phyloP scores from a whole-genome alignment of 2,888 invertebrate genomes.

The Drosophila melanocephala region DNA sequence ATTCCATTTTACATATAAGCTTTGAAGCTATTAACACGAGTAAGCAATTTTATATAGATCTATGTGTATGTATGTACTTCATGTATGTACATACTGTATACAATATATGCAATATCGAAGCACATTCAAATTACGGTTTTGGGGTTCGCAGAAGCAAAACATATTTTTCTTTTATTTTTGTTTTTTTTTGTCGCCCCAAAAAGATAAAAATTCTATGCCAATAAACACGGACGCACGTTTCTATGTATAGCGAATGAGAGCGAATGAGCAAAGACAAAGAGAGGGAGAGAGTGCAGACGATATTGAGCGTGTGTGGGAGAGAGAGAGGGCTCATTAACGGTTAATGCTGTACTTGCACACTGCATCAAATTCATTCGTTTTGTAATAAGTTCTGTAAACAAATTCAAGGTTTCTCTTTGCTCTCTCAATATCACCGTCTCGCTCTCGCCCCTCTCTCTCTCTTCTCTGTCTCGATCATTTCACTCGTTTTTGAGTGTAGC shows the following conservation, averaged over 20 bases:
- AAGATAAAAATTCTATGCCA: slow-evolving; percentile 38
- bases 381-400: slow-evolving; percentile 56
- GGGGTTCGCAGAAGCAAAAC: slow-evolving; percentile 17
- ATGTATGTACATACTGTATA: not conserved
- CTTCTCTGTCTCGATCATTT: slow-evolving; percentile 11
- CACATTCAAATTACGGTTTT: slow-evolving; percentile 16
- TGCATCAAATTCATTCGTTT: slow-evolving; percentile 50
- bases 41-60: not conserved
- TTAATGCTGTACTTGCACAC: slow-evolving; percentile 29
- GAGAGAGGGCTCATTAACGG: slow-evolving; percentile 21
- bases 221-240: slow-evolving; percentile 45
- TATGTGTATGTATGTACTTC: not conserved
- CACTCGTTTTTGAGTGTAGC: slow-evolving; percentile 19
- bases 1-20: not conserved
- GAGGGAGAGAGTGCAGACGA: slow-evolving; percentile 3
- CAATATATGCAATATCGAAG: not conserved
- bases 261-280: not conserved
- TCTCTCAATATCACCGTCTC: not conserved
- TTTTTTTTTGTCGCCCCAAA: slow-evolving; percentile 13
- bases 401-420: slow-evolving; percentile 59
- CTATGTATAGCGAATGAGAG: slow-evolving; percentile 11
- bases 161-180: slow-evolving; percentile 3
- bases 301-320: slow-evolving; percentile 14
- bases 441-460: not conserved
- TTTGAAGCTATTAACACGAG: not conserved